Evolutionary conservation across 2,113 vertebrate genomes (phyloP).

Genomic region (Fulmarus glacialis): DNA sequence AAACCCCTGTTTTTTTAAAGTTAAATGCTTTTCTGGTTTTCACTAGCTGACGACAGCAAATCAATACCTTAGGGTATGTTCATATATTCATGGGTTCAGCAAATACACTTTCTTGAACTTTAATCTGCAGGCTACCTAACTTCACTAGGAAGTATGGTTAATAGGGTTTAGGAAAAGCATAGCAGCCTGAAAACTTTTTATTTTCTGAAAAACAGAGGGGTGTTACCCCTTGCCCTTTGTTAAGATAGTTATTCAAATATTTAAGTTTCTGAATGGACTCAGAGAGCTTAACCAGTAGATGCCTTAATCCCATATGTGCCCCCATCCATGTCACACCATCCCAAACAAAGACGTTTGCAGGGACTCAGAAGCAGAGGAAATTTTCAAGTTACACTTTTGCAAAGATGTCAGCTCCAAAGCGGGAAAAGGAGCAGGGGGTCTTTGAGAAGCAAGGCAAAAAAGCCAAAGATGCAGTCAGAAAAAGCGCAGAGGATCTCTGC

Average conservation of each 20-base stretch:
- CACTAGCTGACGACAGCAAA: neutral
- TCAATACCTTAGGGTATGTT: neutral
- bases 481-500: neutral
- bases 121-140: constrained; percentile 11
- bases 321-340: neutral
- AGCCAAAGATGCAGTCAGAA: neutral
- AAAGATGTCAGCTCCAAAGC: neutral
- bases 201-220: constrained; percentile 31
- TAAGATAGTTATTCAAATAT: constrained; percentile 64
- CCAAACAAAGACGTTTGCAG: neutral
- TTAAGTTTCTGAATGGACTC: constrained; percentile 39
- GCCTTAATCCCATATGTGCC: neutral
- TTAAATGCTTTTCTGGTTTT: neutral
- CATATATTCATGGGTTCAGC: neutral
- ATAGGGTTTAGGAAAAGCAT: neutral
- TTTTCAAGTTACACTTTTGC: neutral
- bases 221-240: constrained; percentile 2
- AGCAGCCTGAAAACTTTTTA: constrained; percentile 28
- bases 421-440: neutral
- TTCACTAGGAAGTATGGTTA: neutral
- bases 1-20: neutral
- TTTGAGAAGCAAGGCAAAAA: neutral
- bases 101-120: constrained; percentile 37
- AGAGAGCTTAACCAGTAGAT: neutral
- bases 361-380: neutral